Evolutionary conservation across 2,888 invertebrate species (phyloP).

Genomic region (Rotaria sp.): DNA sequence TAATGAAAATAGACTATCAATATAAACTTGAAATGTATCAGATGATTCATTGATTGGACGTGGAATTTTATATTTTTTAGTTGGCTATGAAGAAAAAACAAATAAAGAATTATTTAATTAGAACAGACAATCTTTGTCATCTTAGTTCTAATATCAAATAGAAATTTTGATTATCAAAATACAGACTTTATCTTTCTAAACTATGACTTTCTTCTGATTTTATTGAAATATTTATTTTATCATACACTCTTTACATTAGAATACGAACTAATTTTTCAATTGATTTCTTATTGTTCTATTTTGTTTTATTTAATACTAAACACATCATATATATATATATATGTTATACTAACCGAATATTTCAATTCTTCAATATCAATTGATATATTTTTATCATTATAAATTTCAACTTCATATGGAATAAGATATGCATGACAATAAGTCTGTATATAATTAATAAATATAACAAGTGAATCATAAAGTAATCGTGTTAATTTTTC

Average conservation of each 20-base stretch:
- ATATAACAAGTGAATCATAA: neutral
- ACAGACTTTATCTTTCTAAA: no score
- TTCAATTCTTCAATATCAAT: constrained; percentile 7
- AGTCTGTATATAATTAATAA: neutral
- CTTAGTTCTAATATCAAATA: no score
- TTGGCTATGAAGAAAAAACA: neutral
- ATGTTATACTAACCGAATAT: neutral
- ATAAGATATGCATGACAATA: constrained; percentile 19
- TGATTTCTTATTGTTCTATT: no score
- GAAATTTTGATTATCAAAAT: no score
- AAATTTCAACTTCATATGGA: neutral
- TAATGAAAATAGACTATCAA: neutral
- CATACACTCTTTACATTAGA: no score
- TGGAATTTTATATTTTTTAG: neutral
- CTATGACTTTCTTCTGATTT: no score
- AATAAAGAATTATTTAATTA: neutral
- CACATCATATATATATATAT: no score
- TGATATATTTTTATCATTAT: neutral
- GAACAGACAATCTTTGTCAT: no score
- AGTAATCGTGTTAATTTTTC: neutral
- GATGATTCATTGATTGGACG: neutral
- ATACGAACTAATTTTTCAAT: no score
- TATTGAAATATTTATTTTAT: no score
- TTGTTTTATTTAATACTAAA: no score
- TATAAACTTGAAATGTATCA: neutral